Base-by-base conservation (phyloP, 2,113 vertebrate genomes). In the Abramis brama region DNA sequence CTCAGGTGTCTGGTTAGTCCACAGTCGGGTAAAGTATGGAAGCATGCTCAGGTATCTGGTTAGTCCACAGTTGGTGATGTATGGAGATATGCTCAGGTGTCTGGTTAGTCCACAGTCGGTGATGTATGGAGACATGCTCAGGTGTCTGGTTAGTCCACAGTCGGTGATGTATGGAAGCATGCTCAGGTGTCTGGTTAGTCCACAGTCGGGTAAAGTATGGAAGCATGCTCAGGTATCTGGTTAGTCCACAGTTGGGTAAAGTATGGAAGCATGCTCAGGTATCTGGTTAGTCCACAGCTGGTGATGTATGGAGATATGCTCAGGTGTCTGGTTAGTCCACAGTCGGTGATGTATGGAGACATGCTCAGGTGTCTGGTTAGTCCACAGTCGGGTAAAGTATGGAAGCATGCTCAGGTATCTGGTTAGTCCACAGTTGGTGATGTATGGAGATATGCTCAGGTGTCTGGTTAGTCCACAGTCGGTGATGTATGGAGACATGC, bases 201-300 rank as follows among this genome's bases (percentile, higher is more conserved):
- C 3, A 13, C 5, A 10, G 74, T 52, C 2, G 33, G 23, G 12
- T 23, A 2, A 60, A 1, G 17, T 43, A 21, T 66, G 39, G 39
- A 57, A 55, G 3, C 21, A 84, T 76, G 82, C 55, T 79, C 57
- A 11, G 83, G 79, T 73, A 11, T 3, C 47, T 50, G 47, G 64
- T 59, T 47, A 66, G 39, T 66, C 39, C 3, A 13, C 5, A 10
- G 74, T 52, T 2, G 13, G 36, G 11, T 36, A 0, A 39, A 1
- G 17, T 43, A 21, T 66, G 39, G 39, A 57, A 55, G 4, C 55
- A 84, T 76, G 85, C 55, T 79, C 57, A 11, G 83, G 79, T 73
- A 3, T 3, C 47, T 50, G 47, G 64, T 59, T 47, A 66, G 39
- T 66, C 39, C 3, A 13, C 2, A 10, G 45, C n/a, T 6, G 30